These are phyloP conservation scores for Phrynocephalus versicolor DNA, from an alignment of 2,113 vertebrate genomes.

Conservation along the genomic window DNA sequence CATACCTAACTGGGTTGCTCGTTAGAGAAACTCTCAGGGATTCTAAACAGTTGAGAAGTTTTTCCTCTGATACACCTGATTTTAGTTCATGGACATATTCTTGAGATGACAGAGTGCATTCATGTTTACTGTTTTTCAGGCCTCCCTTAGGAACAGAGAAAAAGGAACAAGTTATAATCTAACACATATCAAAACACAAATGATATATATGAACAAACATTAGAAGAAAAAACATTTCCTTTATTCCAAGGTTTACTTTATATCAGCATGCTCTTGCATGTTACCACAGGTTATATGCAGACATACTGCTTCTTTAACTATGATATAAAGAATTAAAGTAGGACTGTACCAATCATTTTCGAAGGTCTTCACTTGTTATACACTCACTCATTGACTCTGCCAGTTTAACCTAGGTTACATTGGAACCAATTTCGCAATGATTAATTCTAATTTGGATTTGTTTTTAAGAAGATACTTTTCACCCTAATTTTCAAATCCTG, in stretches of 20 bases:
- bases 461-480: background rate
- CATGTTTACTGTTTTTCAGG: slow-evolving; percentile 96
- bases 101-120: slow-evolving; percentile 94
- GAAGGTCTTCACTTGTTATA: no score
- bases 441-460: background rate
- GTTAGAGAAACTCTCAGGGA: slow-evolving; percentile 96
- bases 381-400: background rate
- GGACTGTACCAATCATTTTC: background rate
- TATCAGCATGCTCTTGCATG: background rate
- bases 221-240: background rate
- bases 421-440: background rate
- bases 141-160: slow-evolving; percentile 82
- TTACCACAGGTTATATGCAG: background rate
- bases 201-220: background rate
- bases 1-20: slow-evolving; percentile 98
- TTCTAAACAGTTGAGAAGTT: slow-evolving; percentile 94
- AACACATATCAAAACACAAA: no score
- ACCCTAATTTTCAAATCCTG: background rate
- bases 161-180: background rate
- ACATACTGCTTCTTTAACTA: background rate
- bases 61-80: slow-evolving; percentile 94
- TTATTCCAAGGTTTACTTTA: background rate
- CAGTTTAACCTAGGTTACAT: background rate
- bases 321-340: background rate
- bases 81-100: slow-evolving; percentile 96